Evolutionary conservation across 2,113 vertebrate species (phyloP), one percentile per base, ranked within the genome.

Genomic region (Isichthys henryi): DNA sequence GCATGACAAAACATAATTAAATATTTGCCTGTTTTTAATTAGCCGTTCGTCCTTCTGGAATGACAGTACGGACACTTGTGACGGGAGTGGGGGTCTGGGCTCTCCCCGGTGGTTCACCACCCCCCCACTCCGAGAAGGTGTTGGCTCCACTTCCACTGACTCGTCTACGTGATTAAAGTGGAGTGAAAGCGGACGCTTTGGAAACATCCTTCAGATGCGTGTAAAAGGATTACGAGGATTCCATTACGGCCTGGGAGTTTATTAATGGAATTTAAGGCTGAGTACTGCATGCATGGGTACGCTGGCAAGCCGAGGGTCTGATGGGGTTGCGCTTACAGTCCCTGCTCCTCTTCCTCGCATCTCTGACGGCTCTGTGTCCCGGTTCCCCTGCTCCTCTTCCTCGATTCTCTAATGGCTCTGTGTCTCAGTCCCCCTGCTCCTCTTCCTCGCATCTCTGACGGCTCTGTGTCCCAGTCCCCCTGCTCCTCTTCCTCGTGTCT

Each of bases 11-110:
- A 93, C 91, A 86, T 92, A 91, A 93, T 93, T 91, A 93, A 92
- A 93, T 93, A 93, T 93, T 93, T 89, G 89, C 48, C 90, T 91
- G 58, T 87, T 92, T 91, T 91, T 93, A 93, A 93, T 93, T 93
- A 93, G 91, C 89, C 52, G 23, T 66, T 90, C 90, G 23, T 92
- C 86, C 88, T 88, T 84, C 74, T 48, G 89, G 88, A 92, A 88
- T 92, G 90, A 91, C 91, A 91, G 88, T 88, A 62, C 86, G 90
- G 85, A 87, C 86, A 58, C 50, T 89, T 86, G 43, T 86, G 88
- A 89, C 56, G 48, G 56, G 46, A 49, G 84, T n/a, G 45, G 56
- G 89, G 49, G 83, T 70, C 53, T 82, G 53, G 53, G 56, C 77
- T 87, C 31, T 88, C 27, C 84, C 49, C 19, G 48, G 83, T 49